Percentiles rank a stretch among this genome's conserved stretches.
Conservation (phyloP, 2,113 vertebrate species). For the Turdus rufiventris region DNA sequence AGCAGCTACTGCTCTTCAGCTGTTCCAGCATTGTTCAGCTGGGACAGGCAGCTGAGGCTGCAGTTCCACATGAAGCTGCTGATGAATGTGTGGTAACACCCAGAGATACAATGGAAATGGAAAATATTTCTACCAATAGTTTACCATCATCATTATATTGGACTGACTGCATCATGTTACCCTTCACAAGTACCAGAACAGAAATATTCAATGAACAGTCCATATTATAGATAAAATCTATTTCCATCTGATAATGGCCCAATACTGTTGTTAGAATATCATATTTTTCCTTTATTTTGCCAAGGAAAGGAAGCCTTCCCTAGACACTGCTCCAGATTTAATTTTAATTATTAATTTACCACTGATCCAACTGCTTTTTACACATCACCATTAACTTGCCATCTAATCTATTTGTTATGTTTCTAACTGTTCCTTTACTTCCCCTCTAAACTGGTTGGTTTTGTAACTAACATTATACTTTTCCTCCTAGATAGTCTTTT, state of each 20-base stretch:
- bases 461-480: neutral
- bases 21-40: accelerated
- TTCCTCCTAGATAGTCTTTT: neutral
- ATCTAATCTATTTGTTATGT: neutral
- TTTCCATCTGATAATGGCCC: neutral
- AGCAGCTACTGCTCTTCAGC: neutral
- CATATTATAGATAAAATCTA: neutral
- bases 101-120: neutral
- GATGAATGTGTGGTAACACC: accelerated
- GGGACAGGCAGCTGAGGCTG: neutral
- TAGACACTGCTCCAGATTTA: neutral
- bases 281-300: neutral
- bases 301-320: neutral
- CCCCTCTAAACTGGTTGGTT: neutral
- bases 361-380: neutral
- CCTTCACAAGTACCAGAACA: neutral
- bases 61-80: neutral
- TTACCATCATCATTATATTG: neutral
- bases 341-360: neutral
- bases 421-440: neutral
- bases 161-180: neutral
- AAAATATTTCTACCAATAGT: neutral
- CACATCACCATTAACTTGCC: neutral
- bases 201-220: neutral
- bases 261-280: neutral